Evolutionary conservation across 2,113 vertebrate species (phyloP), one percentile per base, ranked within the genome.

Genomic region (Motacilla tschutschensis): DNA sequence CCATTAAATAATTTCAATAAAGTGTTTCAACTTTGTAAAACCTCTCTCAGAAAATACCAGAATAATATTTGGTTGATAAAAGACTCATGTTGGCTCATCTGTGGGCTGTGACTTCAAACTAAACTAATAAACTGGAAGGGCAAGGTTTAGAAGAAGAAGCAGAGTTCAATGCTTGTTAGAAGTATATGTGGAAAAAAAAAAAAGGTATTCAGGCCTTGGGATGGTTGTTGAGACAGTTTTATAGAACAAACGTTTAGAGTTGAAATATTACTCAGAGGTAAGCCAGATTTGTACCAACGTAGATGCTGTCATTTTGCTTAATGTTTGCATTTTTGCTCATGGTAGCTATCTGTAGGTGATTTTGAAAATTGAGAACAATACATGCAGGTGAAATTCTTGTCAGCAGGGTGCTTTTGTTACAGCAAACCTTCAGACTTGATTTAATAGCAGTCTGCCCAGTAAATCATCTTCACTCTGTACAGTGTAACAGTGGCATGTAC

Each of bases 1-100:
- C 47, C 25, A 70, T 66, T 84, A 90, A 73, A 82, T 79, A 79
- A 82, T 84, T 79, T 80, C 85, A 67, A 2, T 38, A 35, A 74
- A 64, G 26, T 57, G 22, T 93, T 74, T 83, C 33, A 79, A 44
- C 50, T 87, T 67, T 14, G 8, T 57, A 75, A 85, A 83, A 64
- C 11, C 2, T 80, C 41, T 87, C 33, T 44, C 31, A 29, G 57
- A 89, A 85, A 81, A 89, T 80, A 64, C 12, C 2, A 9, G 47
- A 63, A 47, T 74, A 55, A 11, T 28, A 67, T 71, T 79, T 70
- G 13, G 5, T 51, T 87, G 28, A 58, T 59, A 55, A 84, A 86
- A 90, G 43, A 41, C 38, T 85, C 15, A 2, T 20, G 17, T 80
- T 78, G 18, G 16, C 53, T 93, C 5, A 17, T 50, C 22, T 73